Evolutionary conservation across 2,888 invertebrate species (phyloP).

Genomic region (Byasa hedistus): DNA sequence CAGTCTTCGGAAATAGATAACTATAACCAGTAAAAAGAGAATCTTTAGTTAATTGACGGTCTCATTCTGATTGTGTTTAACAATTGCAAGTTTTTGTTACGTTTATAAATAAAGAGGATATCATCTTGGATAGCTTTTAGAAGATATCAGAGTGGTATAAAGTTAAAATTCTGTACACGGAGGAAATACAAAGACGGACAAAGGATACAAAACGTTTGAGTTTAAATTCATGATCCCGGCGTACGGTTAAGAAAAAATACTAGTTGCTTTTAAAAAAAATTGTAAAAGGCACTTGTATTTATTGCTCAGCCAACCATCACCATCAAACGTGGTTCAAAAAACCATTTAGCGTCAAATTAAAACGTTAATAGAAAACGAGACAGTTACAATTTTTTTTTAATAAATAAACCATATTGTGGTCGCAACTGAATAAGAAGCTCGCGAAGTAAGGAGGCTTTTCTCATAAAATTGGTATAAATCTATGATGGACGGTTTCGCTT

Average conservation of each 20-base stretch:
- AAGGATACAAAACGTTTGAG: not conserved
- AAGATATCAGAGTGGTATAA: too few species aligned
- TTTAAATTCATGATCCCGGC: not conserved
- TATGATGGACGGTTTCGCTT: slow-evolving; percentile 1
- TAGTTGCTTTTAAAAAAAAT: not conserved
- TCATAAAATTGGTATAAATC: not conserved
- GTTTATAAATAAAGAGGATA: too few species aligned
- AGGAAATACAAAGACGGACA: not conserved
- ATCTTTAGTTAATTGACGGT: too few species aligned
- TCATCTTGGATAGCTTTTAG: too few species aligned
- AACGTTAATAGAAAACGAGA: not conserved
- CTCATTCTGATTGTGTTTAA: too few species aligned
- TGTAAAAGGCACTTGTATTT: not conserved
- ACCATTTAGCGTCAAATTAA: not conserved
- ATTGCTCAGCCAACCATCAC: not conserved
- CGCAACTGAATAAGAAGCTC: too few species aligned
- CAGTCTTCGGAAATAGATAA: too few species aligned
- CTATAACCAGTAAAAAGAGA: too few species aligned
- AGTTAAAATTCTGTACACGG: not conserved
- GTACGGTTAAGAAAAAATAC: not conserved
- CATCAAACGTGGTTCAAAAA: not conserved
- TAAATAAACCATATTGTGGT: not conserved
- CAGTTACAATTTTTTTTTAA: not conserved
- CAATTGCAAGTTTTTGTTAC: too few species aligned
- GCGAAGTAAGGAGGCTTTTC: not conserved